Evolutionary conservation across 2,888 invertebrate genomes (phyloP).

Genomic region (Drosophila longiperda): DNA sequence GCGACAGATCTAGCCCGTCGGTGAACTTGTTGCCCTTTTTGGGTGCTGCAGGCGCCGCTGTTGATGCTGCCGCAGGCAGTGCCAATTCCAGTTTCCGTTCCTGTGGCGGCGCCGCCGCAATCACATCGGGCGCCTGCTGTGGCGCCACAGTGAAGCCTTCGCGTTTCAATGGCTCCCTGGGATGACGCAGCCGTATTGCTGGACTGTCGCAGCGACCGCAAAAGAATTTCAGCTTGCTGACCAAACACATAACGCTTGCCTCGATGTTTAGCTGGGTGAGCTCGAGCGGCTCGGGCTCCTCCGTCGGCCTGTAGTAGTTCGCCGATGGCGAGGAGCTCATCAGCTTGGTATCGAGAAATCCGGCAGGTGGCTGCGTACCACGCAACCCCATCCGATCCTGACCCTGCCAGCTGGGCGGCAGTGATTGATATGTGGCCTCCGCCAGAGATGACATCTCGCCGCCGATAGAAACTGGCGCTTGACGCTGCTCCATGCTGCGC

Average conservation of each 20-base stretch:
- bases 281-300: conserved; percentile 94
- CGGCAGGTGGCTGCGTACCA: conserved; percentile 56
- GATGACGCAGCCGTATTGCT: conserved; percentile 88
- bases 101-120: conserved; percentile 68
- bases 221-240: conserved; percentile 92
- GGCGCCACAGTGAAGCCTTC: conserved; percentile 78
- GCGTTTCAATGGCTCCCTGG: conserved; percentile 80
- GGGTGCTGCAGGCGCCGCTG: not conserved
- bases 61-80: not conserved
- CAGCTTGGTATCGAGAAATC: conserved; percentile 86
- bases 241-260: conserved; percentile 94
- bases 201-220: conserved; percentile 91
- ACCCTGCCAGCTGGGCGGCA: conserved; percentile 69
- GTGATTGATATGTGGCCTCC: conserved; percentile 77
- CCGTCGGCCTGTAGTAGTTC: conserved; percentile 91
- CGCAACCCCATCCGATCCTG: conserved; percentile 62
- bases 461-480: not conserved
- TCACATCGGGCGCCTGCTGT: conserved; percentile 80
- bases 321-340: conserved; percentile 87
- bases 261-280: conserved; percentile 94
- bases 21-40: conserved; percentile 90
- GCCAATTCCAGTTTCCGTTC: conserved; percentile 21
- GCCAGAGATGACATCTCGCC: conserved; percentile 1
- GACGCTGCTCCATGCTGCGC: conserved; percentile 49
- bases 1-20: conserved; percentile 89